Base-by-base conservation (phyloP, 2,888 invertebrate species). In the Lycaena phlaeas region DNA sequence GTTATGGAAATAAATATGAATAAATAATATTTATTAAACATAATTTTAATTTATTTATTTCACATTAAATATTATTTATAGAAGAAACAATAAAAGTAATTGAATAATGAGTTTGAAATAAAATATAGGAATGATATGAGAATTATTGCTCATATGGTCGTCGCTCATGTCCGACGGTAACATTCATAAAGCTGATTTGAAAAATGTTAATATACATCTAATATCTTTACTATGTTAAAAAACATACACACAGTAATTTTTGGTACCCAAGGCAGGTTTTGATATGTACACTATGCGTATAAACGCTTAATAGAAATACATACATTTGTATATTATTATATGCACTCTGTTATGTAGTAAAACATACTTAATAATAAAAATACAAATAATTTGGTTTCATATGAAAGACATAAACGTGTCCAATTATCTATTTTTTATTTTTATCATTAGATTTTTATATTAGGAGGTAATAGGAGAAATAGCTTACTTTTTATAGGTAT, bases 351-450 rank as follows among this genome's bases (percentile, higher is more conserved):
- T 17, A 18, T 31, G 7, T 10, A 31, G 1, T 31, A 9, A 10
- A 18, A n/a, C n/a, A n/a, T n/a, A n/a, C n/a, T n/a, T n/a, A n/a
- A 7, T 4, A 27, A 27, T 5, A 29, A 29, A 15, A 14, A 30
- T 15, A 15, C n/a, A 4, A 27, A 11, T 11, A 27, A 25, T 17
- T 5, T n/a, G 27, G 17, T 26, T 40, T 37, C 46, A 43, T 56
- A 45, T 41, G 52, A 56, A 56, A 56, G 55, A 56, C 52, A 50
- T 56, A 51, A 54, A 56, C 54, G 54, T 36, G 43, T 28, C 37
- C 27, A 10, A 27, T 10, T 1, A 9, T n/a, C n/a, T n/a, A n/a
- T n/a, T n/a, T n/a, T n/a, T n/a, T 12, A 18, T 28, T 28, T 38
- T n/a, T 28, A 1, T 9, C 9, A 14, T 14, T 15, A 15, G n/a